Base-by-base conservation (phyloP, 2,797 vertebrate genomes). In the Rhinichthys osculus region DNA sequence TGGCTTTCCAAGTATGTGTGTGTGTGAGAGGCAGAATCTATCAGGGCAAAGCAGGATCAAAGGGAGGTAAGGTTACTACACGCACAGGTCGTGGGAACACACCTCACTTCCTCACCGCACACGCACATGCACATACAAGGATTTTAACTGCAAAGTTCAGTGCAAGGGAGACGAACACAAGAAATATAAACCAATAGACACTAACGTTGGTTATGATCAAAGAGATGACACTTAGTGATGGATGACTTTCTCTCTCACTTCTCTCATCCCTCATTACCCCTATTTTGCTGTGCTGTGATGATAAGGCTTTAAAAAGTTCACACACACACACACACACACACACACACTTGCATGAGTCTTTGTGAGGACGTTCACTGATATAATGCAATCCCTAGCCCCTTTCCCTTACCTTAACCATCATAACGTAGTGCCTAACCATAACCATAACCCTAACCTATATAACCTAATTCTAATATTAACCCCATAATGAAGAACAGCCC, bases 61-160 rank as follows among this genome's bases (percentile, higher is more conserved):
- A 90, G 89, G 40, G 77, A 79, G 87, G 87, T 89, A 89, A 85
- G 83, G 86, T 89, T 90, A 90, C 87, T 82, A 84, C 69, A 64
- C 40, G 74, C 74, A 82, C 81, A 89, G 86, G 84, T 89, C 86
- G 81, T 90, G 89, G 87, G 89, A 90, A 90, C 85, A 82, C 81
- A 86, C 84, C 81, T 70, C 84, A 80, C 84, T 82, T 87, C 88
- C 83, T 74, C 42, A 83, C 35, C 27, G 44, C n/a, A 50, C 66
- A 78, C 73, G 80, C 80, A 87, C 38, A 73, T 73, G 80, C 80
- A 87, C 38, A 73, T 73, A 35, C 73, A 57, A 10, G 35, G 7
- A n/a, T 4, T 10, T 47, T 88, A 52, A 81, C 82, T 33, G 78
- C 42, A 21, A 81, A 66, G 44, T 35, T 52, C 78, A 35, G 44